phyloP scores from a whole-genome alignment of 2,888 invertebrate genomes.

The Fabriciana adippe region DNA sequence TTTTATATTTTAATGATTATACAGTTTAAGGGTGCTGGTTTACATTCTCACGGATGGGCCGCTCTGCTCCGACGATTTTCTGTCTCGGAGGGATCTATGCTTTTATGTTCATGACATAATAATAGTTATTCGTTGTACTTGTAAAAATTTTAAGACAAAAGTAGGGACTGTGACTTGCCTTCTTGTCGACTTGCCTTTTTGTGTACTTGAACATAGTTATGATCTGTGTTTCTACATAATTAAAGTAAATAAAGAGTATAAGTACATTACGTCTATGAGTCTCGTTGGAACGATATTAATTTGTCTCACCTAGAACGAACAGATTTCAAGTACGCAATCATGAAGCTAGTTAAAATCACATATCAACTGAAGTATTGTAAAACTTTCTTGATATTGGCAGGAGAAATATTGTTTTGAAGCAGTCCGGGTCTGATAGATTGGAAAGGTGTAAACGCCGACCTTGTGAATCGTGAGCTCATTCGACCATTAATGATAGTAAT shows the following conservation, averaged over 20 bases:
- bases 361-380: conserved; percentile 53
- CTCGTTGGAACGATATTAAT: conserved; percentile 7
- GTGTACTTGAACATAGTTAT: conserved; percentile 56
- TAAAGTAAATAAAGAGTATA: conserved; percentile 11
- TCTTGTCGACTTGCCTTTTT: conserved; percentile 69
- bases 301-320: conserved; percentile 2
- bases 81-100: conserved; percentile 56
- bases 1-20: conserved; percentile 50
- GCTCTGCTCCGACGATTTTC: conserved; percentile 53
- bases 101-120: conserved; percentile 69
- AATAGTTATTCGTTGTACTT: conserved; percentile 53
- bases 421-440: conserved; percentile 35
- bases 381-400: conserved; percentile 32
- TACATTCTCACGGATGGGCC: conserved; percentile 58
- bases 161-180: conserved; percentile 70
- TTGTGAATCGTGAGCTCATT: conserved; percentile 39
- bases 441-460: conserved; percentile 41
- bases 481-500: conserved; percentile 37
- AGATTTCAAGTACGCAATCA: conserved; percentile 28
- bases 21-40: conserved; percentile 62
- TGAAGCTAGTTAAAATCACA: conserved; percentile 52
- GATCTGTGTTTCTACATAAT: conserved; percentile 21
- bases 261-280: conserved; percentile 11
- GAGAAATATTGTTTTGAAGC: conserved; percentile 31
- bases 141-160: conserved; percentile 53